A percentile compares a stretch with the other conserved stretches of the same genome.
These are phyloP conservation scores for Enteromius argenteus DNA, from an alignment of 2,797 vertebrate genomes.

Conservation along the genomic window DNA sequence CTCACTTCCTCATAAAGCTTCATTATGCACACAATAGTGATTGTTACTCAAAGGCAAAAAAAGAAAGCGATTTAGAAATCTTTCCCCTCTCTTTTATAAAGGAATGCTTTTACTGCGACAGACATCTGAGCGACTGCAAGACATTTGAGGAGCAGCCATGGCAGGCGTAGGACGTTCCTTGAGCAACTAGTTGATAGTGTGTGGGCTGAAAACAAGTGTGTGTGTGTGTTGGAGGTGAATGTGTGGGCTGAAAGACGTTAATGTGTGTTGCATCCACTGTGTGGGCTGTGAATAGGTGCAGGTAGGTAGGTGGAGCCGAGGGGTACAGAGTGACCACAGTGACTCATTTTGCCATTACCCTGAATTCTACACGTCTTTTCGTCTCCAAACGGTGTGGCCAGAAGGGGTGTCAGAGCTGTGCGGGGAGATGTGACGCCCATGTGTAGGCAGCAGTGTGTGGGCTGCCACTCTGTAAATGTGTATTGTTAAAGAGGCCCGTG, in stretches of 20 bases:
- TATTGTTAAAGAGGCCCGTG: conserved; percentile 47
- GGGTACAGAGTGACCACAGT: conserved; percentile 52
- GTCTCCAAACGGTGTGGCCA: conserved; percentile 11
- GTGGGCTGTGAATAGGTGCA: conserved; percentile 51
- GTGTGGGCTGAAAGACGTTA: conserved; percentile 48
- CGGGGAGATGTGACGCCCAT: conserved; percentile 30
- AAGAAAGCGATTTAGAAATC: conserved; percentile 8
- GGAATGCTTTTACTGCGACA: conserved; percentile 30
- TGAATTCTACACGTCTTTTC: conserved; percentile 5
- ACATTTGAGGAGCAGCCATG: conserved; percentile 36
- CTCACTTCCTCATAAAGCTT: not conserved
- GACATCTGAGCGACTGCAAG: conserved; percentile 40
- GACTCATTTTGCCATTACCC: conserved; percentile 58
- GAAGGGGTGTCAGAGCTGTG: conserved; percentile 27
- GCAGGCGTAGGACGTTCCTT: conserved; percentile 51
- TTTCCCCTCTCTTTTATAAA: conserved; percentile 8
- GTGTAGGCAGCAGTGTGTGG: conserved; percentile 49
- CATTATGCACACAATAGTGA: not conserved
- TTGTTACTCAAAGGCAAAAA: conserved; percentile 11
- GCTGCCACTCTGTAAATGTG: conserved; percentile 50
- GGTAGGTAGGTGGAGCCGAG: conserved; percentile 52
- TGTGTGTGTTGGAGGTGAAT: conserved; percentile 37
- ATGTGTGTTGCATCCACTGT: conserved; percentile 4
- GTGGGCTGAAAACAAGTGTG: conserved; percentile 54
- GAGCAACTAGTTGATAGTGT: conserved; percentile 49